These are phyloP conservation scores for Palaemon carinicauda DNA, from an alignment of 1,140 invertebrate genomes.

Conservation along the genomic window DNA sequence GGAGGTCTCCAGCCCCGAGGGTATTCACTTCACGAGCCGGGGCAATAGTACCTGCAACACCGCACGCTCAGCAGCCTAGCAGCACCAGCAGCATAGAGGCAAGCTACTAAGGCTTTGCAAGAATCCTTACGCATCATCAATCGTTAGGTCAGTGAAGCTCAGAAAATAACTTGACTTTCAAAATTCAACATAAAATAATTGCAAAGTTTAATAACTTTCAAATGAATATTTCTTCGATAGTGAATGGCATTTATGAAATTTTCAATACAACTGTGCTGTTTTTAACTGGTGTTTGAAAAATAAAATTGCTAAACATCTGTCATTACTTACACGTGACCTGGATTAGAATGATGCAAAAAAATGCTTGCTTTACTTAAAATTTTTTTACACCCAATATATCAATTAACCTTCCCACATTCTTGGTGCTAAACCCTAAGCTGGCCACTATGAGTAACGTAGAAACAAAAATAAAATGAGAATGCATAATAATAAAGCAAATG, in stretches of 20 bases:
- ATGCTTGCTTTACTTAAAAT: background rate
- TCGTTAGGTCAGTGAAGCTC: background rate
- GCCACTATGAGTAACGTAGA: background rate
- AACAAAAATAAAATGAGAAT: background rate
- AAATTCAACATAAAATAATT: background rate
- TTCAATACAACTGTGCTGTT: too few relatives aligned
- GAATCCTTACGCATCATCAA: conserved; percentile 13
- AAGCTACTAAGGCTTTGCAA: conserved; percentile 40
- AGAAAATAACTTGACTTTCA: background rate
- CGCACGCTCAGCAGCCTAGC: conserved; percentile 46
- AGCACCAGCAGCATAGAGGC: conserved; percentile 4
- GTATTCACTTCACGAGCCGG: conserved; percentile 85
- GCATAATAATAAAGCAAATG: background rate
- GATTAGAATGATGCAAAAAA: background rate
- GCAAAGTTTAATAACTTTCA: background rate
- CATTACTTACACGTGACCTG: too few relatives aligned
- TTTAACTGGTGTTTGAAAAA: too few relatives aligned
- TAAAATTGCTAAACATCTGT: too few relatives aligned
- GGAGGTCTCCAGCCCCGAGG: conserved; percentile 59
- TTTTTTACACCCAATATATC: background rate
- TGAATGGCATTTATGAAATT: too few relatives aligned
- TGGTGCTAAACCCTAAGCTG: conserved; percentile 12
- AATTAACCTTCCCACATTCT: conserved; percentile 39
- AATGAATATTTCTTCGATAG: too few relatives aligned
- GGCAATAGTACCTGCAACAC: conserved; percentile 84